Percentiles rank a stretch among this genome's conserved stretches.
phyloP scores from a whole-genome alignment of 2,797 vertebrate genomes.

The Sciurus carolinensis region DNA sequence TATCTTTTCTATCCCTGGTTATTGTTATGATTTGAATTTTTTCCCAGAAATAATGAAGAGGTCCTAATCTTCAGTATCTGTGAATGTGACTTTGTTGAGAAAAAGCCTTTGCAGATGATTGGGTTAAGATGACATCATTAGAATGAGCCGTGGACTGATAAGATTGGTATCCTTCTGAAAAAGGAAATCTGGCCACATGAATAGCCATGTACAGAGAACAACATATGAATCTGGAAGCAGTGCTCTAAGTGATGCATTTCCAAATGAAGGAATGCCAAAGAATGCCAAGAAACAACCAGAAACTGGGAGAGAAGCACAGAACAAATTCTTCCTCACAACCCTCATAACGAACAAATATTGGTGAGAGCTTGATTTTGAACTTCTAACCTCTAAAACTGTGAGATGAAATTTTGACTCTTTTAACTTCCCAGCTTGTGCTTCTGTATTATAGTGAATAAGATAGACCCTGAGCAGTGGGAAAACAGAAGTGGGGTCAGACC shows the following conservation, averaged over 20 bases:
- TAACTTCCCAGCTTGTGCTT: background rate
- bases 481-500: too few relatives aligned
- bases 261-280: background rate
- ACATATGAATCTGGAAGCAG: background rate
- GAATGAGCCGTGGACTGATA: background rate
- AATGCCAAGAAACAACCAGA: background rate
- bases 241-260: background rate
- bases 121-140: background rate
- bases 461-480: too few relatives aligned
- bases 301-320: background rate
- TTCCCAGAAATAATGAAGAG: background rate
- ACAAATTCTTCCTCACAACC: background rate
- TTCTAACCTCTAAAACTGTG: background rate
- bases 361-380: background rate
- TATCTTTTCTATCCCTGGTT: background rate
- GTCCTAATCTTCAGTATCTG: background rate
- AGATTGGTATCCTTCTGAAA: background rate
- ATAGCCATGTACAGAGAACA: background rate
- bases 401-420: background rate
- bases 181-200: background rate
- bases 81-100: background rate
- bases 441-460: background rate
- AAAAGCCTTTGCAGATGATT: background rate
- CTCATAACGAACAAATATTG: background rate
- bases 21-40: background rate